Percentiles rank a stretch among this genome's conserved stretches.
Conservation (phyloP, 2,797 vertebrate species). For the Agapornis canus region DNA sequence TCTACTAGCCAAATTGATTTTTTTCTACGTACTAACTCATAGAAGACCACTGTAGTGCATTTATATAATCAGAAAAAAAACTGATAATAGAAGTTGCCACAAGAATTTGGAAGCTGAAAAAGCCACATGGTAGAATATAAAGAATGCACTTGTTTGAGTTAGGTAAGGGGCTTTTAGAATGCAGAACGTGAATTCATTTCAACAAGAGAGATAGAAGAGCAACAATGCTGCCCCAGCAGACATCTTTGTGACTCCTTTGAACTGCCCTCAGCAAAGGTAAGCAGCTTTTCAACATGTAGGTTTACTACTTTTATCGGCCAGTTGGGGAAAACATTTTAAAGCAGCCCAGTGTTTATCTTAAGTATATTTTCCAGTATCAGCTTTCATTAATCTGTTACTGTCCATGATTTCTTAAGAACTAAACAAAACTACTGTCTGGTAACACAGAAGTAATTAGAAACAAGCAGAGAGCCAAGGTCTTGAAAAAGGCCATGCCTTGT, state of each 20-base stretch:
- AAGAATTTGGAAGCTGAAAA: background rate
- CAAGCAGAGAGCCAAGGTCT: background rate
- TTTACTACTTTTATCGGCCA: background rate
- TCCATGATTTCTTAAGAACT: background rate
- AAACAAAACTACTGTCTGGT: background rate
- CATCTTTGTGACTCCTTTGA: background rate
- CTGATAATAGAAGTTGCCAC: background rate
- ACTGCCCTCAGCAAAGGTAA: background rate
- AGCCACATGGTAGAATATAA: background rate
- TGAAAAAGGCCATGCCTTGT: background rate
- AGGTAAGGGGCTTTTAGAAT: background rate
- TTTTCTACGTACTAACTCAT: background rate
- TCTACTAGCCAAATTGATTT: background rate
- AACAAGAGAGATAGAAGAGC: background rate
- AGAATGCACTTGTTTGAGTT: background rate
- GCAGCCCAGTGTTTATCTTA: background rate
- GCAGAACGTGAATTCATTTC: background rate
- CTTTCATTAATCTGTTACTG: background rate
- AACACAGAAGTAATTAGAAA: background rate
- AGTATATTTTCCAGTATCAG: background rate
- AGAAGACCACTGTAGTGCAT: background rate
- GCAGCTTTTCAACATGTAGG: background rate
- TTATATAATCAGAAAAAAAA: background rate
- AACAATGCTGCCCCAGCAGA: background rate
- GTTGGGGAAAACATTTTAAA: background rate